A percentile compares a stretch with the other conserved stretches of the same genome.
Conservation (phyloP, 35 echinoderm and acorn worm genomes). For the Apostichopus parvimensis region DNA sequence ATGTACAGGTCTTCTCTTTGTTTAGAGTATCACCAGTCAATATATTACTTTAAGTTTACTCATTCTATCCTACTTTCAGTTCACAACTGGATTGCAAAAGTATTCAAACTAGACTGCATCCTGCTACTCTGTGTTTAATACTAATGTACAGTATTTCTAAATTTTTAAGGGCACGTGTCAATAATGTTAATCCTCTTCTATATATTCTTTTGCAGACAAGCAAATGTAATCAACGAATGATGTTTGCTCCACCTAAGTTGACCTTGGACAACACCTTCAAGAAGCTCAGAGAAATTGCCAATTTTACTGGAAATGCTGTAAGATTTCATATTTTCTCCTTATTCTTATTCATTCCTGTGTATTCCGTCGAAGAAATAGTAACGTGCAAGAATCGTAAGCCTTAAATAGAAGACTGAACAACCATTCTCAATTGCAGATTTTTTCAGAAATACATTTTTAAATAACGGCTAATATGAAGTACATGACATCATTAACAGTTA, state of each 20-base stretch:
- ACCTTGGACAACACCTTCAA: slow-evolving; percentile 74
- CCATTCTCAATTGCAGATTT: too few species aligned
- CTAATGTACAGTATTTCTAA: too few species aligned
- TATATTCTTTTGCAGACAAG: slow-evolving; percentile 60
- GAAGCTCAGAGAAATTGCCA: slow-evolving; percentile 90
- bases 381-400: not conserved
- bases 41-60: not conserved
- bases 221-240: slow-evolving; percentile 84
- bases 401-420: too few species aligned
- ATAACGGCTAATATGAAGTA: too few species aligned
- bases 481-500: too few species aligned
- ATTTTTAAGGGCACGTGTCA: too few species aligned
- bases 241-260: slow-evolving; percentile 93
- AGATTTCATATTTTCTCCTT: slow-evolving; percentile 9
- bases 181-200: not conserved
- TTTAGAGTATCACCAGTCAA: not conserved
- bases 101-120: too few species aligned
- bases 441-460: too few species aligned
- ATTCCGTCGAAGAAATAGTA: not conserved
- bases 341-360: not conserved
- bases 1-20: too few species aligned
- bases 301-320: slow-evolving; percentile 90
- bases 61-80: too few species aligned
- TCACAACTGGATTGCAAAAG: too few species aligned
- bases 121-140: too few species aligned